Evolutionary conservation across 2,113 vertebrate genomes (phyloP).

Genomic region (Oryctolagus cuniculus): mOryCun1.1 NC_091440.1:1383501-1384000

Average conservation of each 20-base stretch:
- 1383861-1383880: constrained; percentile 53
- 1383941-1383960: rapidly evolving
- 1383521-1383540: too few relatives aligned
- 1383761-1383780: constrained; percentile 52
- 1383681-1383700: constrained; percentile 61
- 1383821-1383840: constrained; percentile 77
- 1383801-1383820: constrained; percentile 80
- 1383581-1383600: too few relatives aligned
- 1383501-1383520: too few relatives aligned
- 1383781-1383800: constrained; percentile 76
- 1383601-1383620: too few relatives aligned
- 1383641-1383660: constrained; percentile 67
- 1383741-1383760: constrained; percentile 43
- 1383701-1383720: constrained; percentile 70
- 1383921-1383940: background rate
- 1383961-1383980: rapidly evolving
- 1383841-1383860: constrained; percentile 76
- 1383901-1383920: background rate
- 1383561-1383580: too few relatives aligned
- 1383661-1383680: constrained; percentile 73
- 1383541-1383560: too few relatives aligned
- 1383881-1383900: constrained; percentile 34
- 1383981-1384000: too few relatives aligned
- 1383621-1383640: background rate
- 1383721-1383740: constrained; percentile 18